These are phyloP conservation scores for Clarias pachynema DNA, from an alignment of 2,797 vertebrate genomes.

Conservation along the genomic window DNA sequence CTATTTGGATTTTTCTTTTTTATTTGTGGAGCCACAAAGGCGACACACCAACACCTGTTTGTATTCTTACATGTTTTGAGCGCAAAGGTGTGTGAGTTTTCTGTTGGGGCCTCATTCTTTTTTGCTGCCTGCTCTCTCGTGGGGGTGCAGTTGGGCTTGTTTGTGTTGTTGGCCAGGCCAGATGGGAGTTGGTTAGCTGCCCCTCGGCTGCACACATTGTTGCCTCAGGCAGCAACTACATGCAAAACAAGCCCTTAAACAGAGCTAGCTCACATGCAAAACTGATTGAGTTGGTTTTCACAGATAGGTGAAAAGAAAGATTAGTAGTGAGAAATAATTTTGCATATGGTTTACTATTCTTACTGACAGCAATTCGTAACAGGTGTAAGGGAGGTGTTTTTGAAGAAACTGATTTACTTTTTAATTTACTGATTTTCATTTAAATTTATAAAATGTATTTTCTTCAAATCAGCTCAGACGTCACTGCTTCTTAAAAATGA, in stretches of 20 bases:
- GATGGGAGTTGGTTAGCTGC: conserved; percentile 60
- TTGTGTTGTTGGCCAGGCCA: conserved; percentile 58
- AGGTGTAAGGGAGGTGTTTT: conserved; percentile 20
- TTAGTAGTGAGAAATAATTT: conserved; percentile 57
- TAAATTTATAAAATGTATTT: conserved; percentile 18
- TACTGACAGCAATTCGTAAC: conserved; percentile 9
- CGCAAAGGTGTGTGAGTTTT: conserved; percentile 42
- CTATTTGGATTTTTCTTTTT: neutral
- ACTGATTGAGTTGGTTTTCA: conserved; percentile 47
- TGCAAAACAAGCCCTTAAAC: conserved; percentile 76
- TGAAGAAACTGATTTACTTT: conserved; percentile 27
- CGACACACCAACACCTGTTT: conserved; percentile 37
- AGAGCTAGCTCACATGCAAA: conserved; percentile 74
- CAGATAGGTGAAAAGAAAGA: conserved; percentile 55
- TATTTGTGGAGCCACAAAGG: conserved; percentile 10
- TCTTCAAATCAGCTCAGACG: conserved; percentile 17
- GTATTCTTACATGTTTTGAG: conserved; percentile 48
- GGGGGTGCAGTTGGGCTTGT: conserved; percentile 53
- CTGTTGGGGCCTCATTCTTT: conserved; percentile 53
- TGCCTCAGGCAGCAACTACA: conserved; percentile 68
- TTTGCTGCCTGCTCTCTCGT: conserved; percentile 48
- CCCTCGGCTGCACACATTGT: conserved; percentile 73
- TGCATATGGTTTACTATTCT: conserved; percentile 38
- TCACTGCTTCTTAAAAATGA: conserved; percentile 38
- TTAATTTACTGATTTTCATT: conserved; percentile 25